A percentile compares a stretch with the other conserved stretches of the same genome.
These are phyloP conservation scores for Sitta europaea DNA, from an alignment of 2,113 vertebrate genomes.

Conservation along the genomic window DNA sequence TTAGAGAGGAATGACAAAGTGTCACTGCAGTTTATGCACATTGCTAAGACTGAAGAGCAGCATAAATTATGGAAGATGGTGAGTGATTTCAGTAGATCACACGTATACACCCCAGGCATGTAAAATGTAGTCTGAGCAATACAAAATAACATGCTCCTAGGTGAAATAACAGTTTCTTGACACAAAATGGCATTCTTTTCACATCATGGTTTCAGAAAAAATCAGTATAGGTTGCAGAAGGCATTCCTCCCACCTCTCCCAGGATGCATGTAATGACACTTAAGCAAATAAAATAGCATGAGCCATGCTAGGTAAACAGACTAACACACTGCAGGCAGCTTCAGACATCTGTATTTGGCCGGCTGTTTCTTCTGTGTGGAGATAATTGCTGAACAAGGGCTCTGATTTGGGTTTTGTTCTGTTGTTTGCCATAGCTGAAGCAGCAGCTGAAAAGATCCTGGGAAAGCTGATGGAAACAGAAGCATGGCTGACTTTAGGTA, in stretches of 20 bases:
- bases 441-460: neutral
- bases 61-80: constrained; percentile 16
- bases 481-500: neutral
- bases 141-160: neutral
- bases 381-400: neutral
- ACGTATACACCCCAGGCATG: neutral
- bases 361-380: neutral
- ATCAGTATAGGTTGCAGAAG: neutral
- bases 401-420: neutral
- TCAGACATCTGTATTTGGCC: neutral
- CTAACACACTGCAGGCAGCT: neutral
- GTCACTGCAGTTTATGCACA: neutral
- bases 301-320: neutral
- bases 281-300: constrained; percentile 6
- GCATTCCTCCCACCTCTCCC: neutral
- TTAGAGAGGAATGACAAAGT: constrained; percentile 2
- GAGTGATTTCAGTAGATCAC: neutral
- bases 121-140: neutral
- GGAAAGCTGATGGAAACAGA: neutral
- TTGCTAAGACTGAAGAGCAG: constrained; percentile 9
- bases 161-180: neutral
- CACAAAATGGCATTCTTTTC: neutral
- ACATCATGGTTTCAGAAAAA: neutral
- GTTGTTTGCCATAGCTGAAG: neutral
- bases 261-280: neutral